phyloP scores from a whole-genome alignment of 2,797 vertebrate genomes.

The Tarsius wallacei region DNA sequence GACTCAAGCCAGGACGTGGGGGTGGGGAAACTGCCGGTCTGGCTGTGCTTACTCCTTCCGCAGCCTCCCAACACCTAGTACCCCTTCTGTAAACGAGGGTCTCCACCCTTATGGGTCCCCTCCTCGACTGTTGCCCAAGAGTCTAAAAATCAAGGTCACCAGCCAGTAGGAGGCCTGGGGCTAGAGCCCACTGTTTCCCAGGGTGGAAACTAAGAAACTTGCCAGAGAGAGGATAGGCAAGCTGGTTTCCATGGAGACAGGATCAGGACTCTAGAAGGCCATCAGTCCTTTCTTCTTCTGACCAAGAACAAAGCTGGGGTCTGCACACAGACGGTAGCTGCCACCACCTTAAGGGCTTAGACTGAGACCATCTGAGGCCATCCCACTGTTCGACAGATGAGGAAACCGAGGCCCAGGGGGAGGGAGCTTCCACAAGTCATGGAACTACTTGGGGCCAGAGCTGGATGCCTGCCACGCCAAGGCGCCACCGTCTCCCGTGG shows the following conservation, averaged over 20 bases:
- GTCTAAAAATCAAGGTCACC: background rate
- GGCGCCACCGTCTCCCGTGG: background rate
- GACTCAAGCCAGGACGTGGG: too few relatives aligned
- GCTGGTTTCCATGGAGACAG: constrained; percentile 13
- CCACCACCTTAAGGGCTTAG: background rate
- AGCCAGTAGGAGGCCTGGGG: background rate
- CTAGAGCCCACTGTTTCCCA: background rate
- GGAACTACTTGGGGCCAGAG: background rate
- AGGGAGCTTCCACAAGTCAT: background rate
- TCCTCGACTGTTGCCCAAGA: background rate
- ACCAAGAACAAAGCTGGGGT: background rate
- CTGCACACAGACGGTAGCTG: background rate
- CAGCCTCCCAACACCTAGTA: background rate
- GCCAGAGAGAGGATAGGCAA: background rate
- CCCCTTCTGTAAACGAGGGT: too few relatives aligned
- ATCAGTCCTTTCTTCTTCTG: background rate
- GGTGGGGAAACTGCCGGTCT: background rate
- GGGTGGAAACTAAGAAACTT: background rate
- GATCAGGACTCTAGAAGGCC: background rate
- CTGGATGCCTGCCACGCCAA: fast-evolving
- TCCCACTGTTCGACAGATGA: background rate
- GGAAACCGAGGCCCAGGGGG: background rate
- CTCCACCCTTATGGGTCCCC: background rate
- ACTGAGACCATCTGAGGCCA: background rate
- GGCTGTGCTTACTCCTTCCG: too few relatives aligned